Evolutionary conservation across 2,797 vertebrate species (phyloP), one percentile per base, ranked within the genome.

Genomic region (Epinephelus malabaricus): DNA sequence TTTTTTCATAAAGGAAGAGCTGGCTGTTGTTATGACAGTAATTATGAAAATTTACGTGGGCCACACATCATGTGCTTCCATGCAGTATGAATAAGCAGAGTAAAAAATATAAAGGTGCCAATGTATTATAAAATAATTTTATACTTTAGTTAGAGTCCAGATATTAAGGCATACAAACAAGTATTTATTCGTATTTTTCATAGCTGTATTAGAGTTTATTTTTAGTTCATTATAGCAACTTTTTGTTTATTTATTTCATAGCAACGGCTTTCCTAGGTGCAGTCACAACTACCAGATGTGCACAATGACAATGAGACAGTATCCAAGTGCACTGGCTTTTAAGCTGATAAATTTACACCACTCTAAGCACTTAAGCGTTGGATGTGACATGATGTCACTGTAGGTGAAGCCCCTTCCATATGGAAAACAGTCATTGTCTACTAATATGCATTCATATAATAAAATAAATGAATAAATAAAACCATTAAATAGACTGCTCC

Each of bases 11-110:
- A 60, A 49, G n/a, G 11, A 61, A n/a, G 25, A 45, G 55, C 19
- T 19, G 59, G 13, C 34, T 60, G 38, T 23, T 74, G 46, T 71
- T 43, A 43, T 46, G 47, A 70, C 10, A 55, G 3, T 7, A 66
- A 27, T 62, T 21, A 56, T 38, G 17, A 13, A 56, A 21, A 69
- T 75, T 1, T 8, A 5, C 6, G 18, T 56, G 23, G 7, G 56
- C 14, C 14, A n/a, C 19, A 49, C 12, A 51, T 21, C 17, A 18
- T 21, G 25, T 1, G n/a, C 15, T 27, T 56, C 15, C 17, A 38
- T 19, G 4, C 38, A 30, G 10, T 23, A 58, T 58, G 38, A 69
- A 30, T 19, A 55, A 40, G 23, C 17, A 53, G 25, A 43, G 0
- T 12, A 30, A 43, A 59, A 15, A 49, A 43, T 43, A 5, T 21